phyloP scores from a whole-genome alignment of 2,888 invertebrate genomes.

The Aphelenchoides bicaudatus region DNA sequence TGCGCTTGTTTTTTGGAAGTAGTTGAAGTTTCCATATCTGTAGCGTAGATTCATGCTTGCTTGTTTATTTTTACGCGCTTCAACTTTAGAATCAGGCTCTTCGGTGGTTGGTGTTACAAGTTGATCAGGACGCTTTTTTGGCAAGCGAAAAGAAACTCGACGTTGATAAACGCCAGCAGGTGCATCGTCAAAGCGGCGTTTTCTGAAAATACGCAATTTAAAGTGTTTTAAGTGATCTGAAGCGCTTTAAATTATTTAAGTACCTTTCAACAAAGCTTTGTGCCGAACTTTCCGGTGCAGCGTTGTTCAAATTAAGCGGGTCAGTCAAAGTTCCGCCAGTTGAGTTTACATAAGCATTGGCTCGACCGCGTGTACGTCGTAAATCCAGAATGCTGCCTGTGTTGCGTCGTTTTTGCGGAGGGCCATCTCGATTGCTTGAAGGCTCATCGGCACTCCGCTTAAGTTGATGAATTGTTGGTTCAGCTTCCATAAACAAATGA shows the following conservation, averaged over 20 bases:
- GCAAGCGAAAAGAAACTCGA: constrained; percentile 1
- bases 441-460: constrained; percentile 47
- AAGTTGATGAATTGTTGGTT: constrained; percentile 1
- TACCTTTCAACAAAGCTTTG: too few relatives aligned
- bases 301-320: constrained; percentile 30
- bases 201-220: too few relatives aligned
- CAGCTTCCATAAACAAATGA: constrained; percentile 8
- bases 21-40: constrained; percentile 91
- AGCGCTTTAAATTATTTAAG: too few relatives aligned
- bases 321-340: constrained; percentile 29
- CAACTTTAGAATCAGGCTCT: constrained; percentile 1
- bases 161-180: constrained; percentile 5
- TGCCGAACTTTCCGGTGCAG: constrained; percentile 14
- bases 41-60: constrained; percentile 23
- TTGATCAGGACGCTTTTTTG: constrained; percentile 14
- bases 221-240: too few relatives aligned
- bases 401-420: neutral
- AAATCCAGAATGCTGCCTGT: neutral
- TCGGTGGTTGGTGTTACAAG: neutral
- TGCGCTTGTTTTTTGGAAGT: constrained; percentile 77
- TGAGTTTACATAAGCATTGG: constrained; percentile 5
- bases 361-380: neutral
- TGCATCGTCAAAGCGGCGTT: too few relatives aligned
- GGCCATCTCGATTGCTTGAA: too few relatives aligned
- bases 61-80: neutral